Base-by-base conservation (phyloP, 2,888 invertebrate species). In the Scaptomyza cyrtandrae region DNA sequence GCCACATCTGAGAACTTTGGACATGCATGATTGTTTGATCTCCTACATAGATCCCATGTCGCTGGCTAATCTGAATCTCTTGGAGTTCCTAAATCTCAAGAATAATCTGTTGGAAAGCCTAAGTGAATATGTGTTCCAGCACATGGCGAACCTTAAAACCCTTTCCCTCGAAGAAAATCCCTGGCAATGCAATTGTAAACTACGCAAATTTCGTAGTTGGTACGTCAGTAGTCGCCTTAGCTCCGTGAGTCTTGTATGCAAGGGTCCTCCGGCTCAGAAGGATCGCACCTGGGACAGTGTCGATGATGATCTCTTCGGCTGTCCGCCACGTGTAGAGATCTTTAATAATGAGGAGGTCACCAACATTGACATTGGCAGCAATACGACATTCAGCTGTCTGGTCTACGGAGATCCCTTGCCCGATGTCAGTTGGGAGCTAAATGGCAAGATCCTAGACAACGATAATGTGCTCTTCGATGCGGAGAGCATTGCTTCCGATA, bases 151-250 rank as follows among this genome's bases (percentile, higher is more conserved):
- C 81, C 93, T 98, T 66, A 97, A 97, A 92, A 96, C 96, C 2
- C 93, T 98, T 35, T 94, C 95, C 11, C 92, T 98, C 56, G 96
- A 97, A 74, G 96, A 96, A 33, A 98, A 98, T 91, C 97, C 96
- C 6, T 98, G 98, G 98, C 94, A 94, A 88, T 98, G 98, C 91
- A 97, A 98, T 91, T 98, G 98, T 91, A 94, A 96, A 74, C 92
- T 98, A 64, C 94, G 97, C 55, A 95, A 95, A 65, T 96, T 98
- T 84, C 95, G 97, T 65, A 95, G 95, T 80, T 97, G 97, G 97
- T 95, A 97, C 90, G 93, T 97, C 56, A 94, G 95, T 55, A 95
- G 95, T 84, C 97, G 96, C 83, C 93, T 98, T 56, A 95, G 95
- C 69, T 95, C 96, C 11, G 94, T 95, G 73, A 94, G 96, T 44